These are phyloP conservation scores for Motacilla alba DNA, from an alignment of 2,113 vertebrate species.

Conservation along the genomic window DNA sequence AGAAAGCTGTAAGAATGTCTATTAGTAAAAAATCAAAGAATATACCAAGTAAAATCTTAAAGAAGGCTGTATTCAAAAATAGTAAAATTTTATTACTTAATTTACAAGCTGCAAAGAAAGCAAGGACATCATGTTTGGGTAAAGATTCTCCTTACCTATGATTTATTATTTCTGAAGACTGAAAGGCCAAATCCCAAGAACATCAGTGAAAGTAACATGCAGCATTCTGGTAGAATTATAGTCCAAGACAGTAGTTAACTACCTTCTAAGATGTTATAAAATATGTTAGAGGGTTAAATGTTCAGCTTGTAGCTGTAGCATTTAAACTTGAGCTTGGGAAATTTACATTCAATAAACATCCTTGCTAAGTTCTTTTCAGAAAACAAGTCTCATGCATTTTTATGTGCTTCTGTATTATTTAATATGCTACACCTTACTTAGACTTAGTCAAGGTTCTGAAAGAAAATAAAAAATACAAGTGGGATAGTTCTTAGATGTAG, in stretches of 20 bases:
- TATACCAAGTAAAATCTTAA: slow-evolving; percentile 4
- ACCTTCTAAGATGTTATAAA: background rate
- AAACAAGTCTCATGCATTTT: slow-evolving; percentile 58
- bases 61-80: background rate
- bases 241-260: background rate
- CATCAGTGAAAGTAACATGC: background rate
- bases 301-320: background rate
- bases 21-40: background rate
- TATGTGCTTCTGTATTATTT: slow-evolving; percentile 57
- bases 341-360: slow-evolving; percentile 53
- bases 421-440: slow-evolving; percentile 54
- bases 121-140: background rate
- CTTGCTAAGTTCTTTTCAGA: slow-evolving; percentile 25
- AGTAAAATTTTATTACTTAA: background rate
- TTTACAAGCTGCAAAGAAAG: slow-evolving; percentile 3
- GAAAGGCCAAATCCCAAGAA: background rate
- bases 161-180: background rate
- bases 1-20: background rate
- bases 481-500: slow-evolving; percentile 3
- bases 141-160: background rate
- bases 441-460: slow-evolving; percentile 37
- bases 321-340: slow-evolving; percentile 25
- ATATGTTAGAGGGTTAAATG: slow-evolving; percentile 24
- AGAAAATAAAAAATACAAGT: slow-evolving; percentile 44
- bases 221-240: background rate